Conservation (phyloP, 1,140 invertebrate species). For the Alviniconcha marisindica region DNA sequence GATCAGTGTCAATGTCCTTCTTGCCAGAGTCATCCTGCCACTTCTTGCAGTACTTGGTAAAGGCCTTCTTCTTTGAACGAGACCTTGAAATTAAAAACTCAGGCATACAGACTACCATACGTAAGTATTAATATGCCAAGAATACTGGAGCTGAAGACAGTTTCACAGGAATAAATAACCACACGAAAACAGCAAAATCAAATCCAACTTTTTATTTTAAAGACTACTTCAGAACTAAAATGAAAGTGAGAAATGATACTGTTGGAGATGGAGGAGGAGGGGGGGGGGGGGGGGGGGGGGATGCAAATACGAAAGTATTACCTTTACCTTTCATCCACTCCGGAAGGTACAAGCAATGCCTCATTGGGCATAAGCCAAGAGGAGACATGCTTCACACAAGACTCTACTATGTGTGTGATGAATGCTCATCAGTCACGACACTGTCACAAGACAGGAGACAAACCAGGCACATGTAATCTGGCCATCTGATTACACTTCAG, state of each 20-base stretch:
- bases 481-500: too few relatives aligned
- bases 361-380: conserved; percentile 3
- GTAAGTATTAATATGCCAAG: neutral
- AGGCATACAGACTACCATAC: too few relatives aligned
- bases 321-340: too few relatives aligned
- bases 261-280: too few relatives aligned
- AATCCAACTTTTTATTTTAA: too few relatives aligned
- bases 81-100: conserved; percentile 86
- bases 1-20: conserved; percentile 97
- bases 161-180: neutral
- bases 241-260: too few relatives aligned
- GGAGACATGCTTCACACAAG: neutral
- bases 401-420: neutral
- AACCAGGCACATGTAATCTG: too few relatives aligned
- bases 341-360: neutral
- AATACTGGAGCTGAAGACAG: neutral
- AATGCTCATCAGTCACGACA: neutral
- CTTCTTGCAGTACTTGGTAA: conserved; percentile 98
- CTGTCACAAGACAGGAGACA: too few relatives aligned
- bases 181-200: neutral
- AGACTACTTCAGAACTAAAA: too few relatives aligned
- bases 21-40: conserved; percentile 98
- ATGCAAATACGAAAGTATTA: too few relatives aligned
- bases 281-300: too few relatives aligned
- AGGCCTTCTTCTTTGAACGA: conserved; percentile 99